Percentiles rank a stretch among this genome's conserved stretches.
phyloP scores from a whole-genome alignment of 2,113 vertebrate species.

The Camelus dromedarius region DNA sequence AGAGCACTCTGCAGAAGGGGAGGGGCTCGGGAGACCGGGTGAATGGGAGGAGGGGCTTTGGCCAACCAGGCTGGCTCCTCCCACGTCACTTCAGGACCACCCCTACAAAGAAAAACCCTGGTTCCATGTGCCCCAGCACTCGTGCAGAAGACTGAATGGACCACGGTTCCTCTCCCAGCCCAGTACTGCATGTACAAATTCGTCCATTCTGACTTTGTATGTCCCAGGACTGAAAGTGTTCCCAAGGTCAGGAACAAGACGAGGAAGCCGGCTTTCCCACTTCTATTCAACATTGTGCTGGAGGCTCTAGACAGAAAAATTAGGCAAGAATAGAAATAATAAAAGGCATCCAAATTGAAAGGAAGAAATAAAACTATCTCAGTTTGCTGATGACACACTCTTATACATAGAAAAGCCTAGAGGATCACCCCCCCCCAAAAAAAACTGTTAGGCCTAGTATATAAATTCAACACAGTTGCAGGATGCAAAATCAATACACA shows the following conservation, averaged over 20 bases:
- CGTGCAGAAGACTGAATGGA: neutral
- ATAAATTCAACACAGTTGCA: neutral
- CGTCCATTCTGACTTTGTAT: neutral
- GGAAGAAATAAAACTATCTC: neutral
- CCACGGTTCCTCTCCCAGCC: rapidly evolving
- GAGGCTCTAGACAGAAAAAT: neutral
- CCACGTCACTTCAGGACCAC: neutral
- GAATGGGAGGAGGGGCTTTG: neutral
- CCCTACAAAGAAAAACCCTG: neutral
- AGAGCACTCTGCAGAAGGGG: neutral
- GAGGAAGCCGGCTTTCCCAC: neutral
- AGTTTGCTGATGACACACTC: neutral
- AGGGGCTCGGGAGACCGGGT: neutral
- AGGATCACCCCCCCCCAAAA: neutral
- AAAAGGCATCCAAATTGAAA: neutral
- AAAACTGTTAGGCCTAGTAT: neutral
- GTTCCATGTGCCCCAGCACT: neutral
- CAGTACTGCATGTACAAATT: neutral
- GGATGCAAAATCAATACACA: neutral
- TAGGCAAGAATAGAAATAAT: neutral
- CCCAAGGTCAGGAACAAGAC: neutral
- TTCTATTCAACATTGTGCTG: neutral
- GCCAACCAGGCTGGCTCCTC: neutral
- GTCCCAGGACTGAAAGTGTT: neutral
- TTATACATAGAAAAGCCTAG: neutral